Percentiles rank a stretch among this genome's conserved stretches.
Evolutionary conservation across 2,113 vertebrate genomes (phyloP).

Genomic region (Octodon degus): DNA sequence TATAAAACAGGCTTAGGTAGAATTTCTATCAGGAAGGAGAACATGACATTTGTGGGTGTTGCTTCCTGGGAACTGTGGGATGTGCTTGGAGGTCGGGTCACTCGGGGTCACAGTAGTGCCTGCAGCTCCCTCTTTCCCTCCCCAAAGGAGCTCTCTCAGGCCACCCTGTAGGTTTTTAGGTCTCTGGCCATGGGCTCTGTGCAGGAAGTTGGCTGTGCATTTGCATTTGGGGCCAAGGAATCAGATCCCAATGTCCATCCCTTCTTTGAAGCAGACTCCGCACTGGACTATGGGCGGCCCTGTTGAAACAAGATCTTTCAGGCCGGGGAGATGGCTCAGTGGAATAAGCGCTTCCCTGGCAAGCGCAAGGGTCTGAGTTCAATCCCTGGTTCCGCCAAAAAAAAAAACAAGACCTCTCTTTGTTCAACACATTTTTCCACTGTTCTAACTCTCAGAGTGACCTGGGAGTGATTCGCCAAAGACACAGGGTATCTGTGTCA

Average conservation of each 20-base stretch:
- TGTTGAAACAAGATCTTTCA: not conserved
- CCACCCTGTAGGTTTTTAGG: not conserved
- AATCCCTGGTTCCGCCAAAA: too few relatives aligned
- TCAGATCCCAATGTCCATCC: not conserved
- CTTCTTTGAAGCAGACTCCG: not conserved
- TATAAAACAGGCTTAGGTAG: not conserved
- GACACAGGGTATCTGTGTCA: not conserved
- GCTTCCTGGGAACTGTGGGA: not conserved
- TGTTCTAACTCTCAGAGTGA: not conserved
- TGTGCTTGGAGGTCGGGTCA: not conserved
- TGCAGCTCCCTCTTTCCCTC: not conserved
- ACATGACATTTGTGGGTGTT: not conserved
- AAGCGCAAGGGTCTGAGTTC: too few relatives aligned
- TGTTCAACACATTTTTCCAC: not conserved
- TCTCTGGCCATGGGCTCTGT: not conserved
- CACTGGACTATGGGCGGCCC: not conserved
- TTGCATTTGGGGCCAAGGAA: not conserved
- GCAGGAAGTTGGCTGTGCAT: not conserved
- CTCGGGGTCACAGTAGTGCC: too few relatives aligned
- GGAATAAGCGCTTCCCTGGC: too few relatives aligned
- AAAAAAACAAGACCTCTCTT: not conserved
- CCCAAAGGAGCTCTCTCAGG: not conserved
- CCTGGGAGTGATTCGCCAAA: not conserved
- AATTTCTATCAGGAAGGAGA: constrained; percentile 1
- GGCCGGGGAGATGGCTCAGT: too few relatives aligned